Evolutionary conservation across 2,888 invertebrate genomes (phyloP), one percentile per base, ranked within the genome.

Genomic region (Dendrolimus pini): DNA sequence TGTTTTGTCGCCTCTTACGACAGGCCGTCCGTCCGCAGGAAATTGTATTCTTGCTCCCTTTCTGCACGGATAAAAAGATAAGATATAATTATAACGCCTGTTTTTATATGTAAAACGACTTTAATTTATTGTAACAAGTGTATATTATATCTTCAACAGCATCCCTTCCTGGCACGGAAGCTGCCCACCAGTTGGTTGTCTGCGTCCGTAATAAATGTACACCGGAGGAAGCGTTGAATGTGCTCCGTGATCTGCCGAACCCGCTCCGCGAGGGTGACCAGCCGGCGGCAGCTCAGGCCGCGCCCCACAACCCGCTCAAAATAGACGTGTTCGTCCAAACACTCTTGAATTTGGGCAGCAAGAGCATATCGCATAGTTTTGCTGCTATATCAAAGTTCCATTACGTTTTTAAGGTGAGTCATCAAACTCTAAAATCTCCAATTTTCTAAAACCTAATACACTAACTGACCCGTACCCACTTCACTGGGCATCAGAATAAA

Each of bases 291-390:
- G 92, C 93, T 61, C 93, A 93, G 59, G 93, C 94, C 55, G 93
- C 94, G 56, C 93, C 95, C 3, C 97, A 96, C 82, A 98, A 98
- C 91, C 97, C 98, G 0, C 85, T 98, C 56, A 98, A 98, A 89
- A 98, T 99, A 57, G 98, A 99, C 77, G 97, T 99, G 0, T 99
- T 99, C 78, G 97, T 98, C n/a, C 98, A 98, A 77, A 98, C 98
- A 0, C 82, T 99, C 56, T 92, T 99, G 7, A 96, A 97, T 80
- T 91, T 99, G 60, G 99, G 98, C 52, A 96, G 96, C 56, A 99
- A 99, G 86, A 98, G 99, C 69, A 98, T 99, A 81, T 98, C 98
- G 61, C 99, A 99, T 79, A 97, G 98, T 70, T 99, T 99, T 84
- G 98, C 99, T 7, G 99, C 98, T n/a, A 96, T 99, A 65, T 97